Base-by-base conservation (phyloP, 2,113 vertebrate genomes). In the Ciconia stormi region DNA sequence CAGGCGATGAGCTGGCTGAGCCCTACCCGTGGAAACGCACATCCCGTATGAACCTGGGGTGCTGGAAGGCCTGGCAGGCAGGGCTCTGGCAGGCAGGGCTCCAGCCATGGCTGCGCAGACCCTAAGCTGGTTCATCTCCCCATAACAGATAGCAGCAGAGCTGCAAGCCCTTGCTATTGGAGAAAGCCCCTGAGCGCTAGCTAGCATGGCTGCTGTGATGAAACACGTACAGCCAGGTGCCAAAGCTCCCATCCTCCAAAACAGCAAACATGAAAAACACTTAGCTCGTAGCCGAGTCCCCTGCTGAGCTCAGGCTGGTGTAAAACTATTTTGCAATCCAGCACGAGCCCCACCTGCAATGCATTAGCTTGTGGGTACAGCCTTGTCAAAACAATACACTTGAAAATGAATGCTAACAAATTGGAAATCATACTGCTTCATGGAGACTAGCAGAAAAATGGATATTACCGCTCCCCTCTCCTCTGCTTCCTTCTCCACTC, bases 31-130 rank as follows among this genome's bases (percentile, higher is more conserved):
- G 61, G 65, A 50, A 32, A 50, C 11, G 21, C 36, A 5, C 7
- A 47, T 62, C 47, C 66, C 21, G 2, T 26, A 20, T 21, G 52
- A n/a, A n/a, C 18, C 30, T 13, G 36, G 73, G 77, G 9, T 58
- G 55, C 52, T 65, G 65, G 82, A n/a, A 42, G 49, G 15, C 9
- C 11, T 8, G 46, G 11, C 11, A 15, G 44, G 38, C 19, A 67
- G 46, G 27, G n/a, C 26, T 52, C 9, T 18, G 10, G 36, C 20
- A 25, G 38, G 55, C 71, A 19, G 42, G 52, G 32, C 30, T 86
- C 16, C 61, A 47, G 46, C 11, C 16, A 0, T 3, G 40, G 13
- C 8, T 15, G 26, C 22, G 23, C n/a, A 18, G 8, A 6, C 30
- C 30, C 58, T 16, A 5, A 26, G 4, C 3, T 56, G 38, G 6